Evolutionary conservation across 2,113 vertebrate species (phyloP), one percentile per base, ranked within the genome.

Genomic region (Phalacrocorax pelagicus): DNA sequence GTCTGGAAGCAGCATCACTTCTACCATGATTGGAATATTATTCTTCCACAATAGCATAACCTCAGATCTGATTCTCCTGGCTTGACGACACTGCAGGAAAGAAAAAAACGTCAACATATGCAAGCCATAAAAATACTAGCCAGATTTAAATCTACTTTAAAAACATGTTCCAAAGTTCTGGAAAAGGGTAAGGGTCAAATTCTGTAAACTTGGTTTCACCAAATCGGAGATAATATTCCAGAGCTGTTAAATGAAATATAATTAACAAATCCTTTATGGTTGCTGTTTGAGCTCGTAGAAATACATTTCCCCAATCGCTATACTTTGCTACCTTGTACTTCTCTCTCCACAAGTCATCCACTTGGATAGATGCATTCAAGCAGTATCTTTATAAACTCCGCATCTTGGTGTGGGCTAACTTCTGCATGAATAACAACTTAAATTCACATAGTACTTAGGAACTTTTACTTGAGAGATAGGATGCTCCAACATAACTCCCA

Each of bases 1-100:
- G 98, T 99, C 99, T 51, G 99, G 99, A 62, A 99, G 98, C 24
- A 99, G 98, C 99, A 99, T 99, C 98, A 99, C 99, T 98, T 99
- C 99, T 86, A 99, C 99, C 99, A 99, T 99, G 97, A 99, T 98
- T 81, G 99, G 99, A 98, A 99, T 99, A 98, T 98, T 99, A 96
- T 99, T 99, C 96, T 98, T 99, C 99, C 99, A 99, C 88, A 99
- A 98, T 58, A 99, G 97, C 82, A 99, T 97, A 93, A 99, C 99
- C 97, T 99, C 99, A 58, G 99, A 99, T 89, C 99, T 98, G 65
- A 99, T 99, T 97, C 98, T 98, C 83, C 99, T 98, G 47, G 99
- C 99, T 98, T 99, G 99, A 75, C 98, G 99, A 98, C 99, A 99
- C 99, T 99, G 73, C 85, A 38, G 52, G 47, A 40, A 90, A 80